phyloP scores from a whole-genome alignment of 2,888 invertebrate species.

The Gymnoscelis rufifasciata region DNA sequence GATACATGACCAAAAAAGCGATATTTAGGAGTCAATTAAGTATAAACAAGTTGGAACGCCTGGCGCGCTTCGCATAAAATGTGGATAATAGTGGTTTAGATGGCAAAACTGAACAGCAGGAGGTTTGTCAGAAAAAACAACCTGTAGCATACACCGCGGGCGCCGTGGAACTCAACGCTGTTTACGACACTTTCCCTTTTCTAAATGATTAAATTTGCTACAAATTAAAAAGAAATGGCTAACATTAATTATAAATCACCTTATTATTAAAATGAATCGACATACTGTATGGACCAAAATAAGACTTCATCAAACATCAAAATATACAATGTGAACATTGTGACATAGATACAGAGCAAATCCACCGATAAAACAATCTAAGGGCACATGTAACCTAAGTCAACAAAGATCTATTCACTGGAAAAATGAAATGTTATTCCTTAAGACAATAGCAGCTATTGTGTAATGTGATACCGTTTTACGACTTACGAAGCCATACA shows the following conservation, averaged over 20 bases:
- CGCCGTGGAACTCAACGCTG: slow-evolving; percentile 41
- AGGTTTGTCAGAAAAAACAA: slow-evolving; percentile 50
- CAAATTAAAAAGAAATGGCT: slow-evolving; percentile 54
- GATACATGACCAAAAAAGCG: slow-evolving; percentile 67
- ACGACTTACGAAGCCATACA: slow-evolving; percentile 75
- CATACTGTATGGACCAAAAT: too few species aligned
- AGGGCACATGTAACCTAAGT: slow-evolving; percentile 25
- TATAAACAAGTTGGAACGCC: slow-evolving; percentile 62
- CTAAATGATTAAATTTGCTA: slow-evolving; percentile 57
- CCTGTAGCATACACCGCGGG: slow-evolving; percentile 51
- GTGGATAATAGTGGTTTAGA: slow-evolving; percentile 65
- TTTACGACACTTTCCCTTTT: slow-evolving; percentile 60
- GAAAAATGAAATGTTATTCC: slow-evolving; percentile 45
- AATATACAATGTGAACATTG: too few species aligned
- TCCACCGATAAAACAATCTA: too few species aligned
- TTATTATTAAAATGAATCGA: too few species aligned
- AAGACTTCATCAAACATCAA: too few species aligned
- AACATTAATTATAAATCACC: too few species aligned
- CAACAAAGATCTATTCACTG: slow-evolving; percentile 41
- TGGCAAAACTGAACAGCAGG: slow-evolving; percentile 66
- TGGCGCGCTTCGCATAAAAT: slow-evolving; percentile 62
- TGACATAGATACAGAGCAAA: too few species aligned
- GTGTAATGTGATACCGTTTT: slow-evolving; percentile 72
- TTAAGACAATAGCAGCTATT: slow-evolving; percentile 68
- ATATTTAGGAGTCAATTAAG: slow-evolving; percentile 73